These are phyloP conservation scores for Cosmorhoe ocellata DNA, from an alignment of 2,888 invertebrate species.

Conservation along the genomic window DNA sequence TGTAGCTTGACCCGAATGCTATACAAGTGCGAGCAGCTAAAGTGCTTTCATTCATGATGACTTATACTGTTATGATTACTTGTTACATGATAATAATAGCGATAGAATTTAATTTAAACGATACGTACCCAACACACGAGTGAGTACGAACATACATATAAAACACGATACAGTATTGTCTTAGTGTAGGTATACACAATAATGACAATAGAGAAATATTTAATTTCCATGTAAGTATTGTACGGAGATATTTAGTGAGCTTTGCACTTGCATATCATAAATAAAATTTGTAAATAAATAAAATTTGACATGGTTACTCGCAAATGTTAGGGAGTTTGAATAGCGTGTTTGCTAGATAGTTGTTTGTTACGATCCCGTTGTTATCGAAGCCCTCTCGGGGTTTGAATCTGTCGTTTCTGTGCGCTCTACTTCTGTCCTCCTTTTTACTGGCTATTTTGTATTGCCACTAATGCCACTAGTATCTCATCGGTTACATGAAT, in stretches of 20 bases:
- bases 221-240: slow-evolving; percentile 50
- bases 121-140: slow-evolving; percentile 12
- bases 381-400: slow-evolving; percentile 25
- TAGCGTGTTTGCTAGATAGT: slow-evolving; percentile 37
- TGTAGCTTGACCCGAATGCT: slow-evolving; percentile 48
- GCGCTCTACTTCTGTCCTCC: slow-evolving; percentile 16
- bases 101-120: slow-evolving; percentile 50
- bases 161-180: slow-evolving; percentile 51
- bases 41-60: slow-evolving; percentile 63
- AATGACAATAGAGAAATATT: slow-evolving; percentile 57
- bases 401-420: slow-evolving; percentile 17
- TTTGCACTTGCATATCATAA: slow-evolving; percentile 83
- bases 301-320: slow-evolving; percentile 53
- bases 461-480: slow-evolving; percentile 32
- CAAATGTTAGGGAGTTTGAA: slow-evolving; percentile 38
- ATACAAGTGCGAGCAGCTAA: slow-evolving; percentile 81
- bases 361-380: slow-evolving; percentile 24
- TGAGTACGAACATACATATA: slow-evolving; percentile 40
- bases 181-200: slow-evolving; percentile 58
- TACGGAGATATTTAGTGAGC: slow-evolving; percentile 74
- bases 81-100: slow-evolving; percentile 24
- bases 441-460: slow-evolving; percentile 29
- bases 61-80: slow-evolving; percentile 34
- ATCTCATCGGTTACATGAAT: slow-evolving; percentile 35
- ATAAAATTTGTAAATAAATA: slow-evolving; percentile 67